These are phyloP conservation scores for Sebastes minor DNA, from an alignment of 2,797 vertebrate genomes.

Conservation along the genomic window DNA sequence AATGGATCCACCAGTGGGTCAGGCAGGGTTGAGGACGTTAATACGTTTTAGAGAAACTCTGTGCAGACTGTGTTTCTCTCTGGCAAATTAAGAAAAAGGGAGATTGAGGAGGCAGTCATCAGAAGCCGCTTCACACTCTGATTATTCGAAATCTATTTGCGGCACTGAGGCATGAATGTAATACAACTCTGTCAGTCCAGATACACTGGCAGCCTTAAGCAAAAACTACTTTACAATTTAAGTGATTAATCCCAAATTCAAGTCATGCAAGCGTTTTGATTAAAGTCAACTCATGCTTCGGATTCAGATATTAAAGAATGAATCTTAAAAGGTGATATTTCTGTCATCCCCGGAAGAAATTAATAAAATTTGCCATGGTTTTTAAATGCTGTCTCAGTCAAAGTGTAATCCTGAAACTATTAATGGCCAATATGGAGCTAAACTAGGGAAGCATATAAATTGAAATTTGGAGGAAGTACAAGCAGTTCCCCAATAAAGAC, in stretches of 20 bases:
- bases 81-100: slow-evolving; percentile 30
- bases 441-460: not conserved
- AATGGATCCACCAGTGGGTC: not conserved
- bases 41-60: not conserved
- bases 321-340: not conserved
- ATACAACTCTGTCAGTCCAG: slow-evolving; percentile 6
- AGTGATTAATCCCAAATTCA: not conserved
- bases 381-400: not conserved
- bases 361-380: not conserved
- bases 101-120: slow-evolving; percentile 51
- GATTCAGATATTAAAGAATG: not conserved
- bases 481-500: not conserved
- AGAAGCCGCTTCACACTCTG: slow-evolving; percentile 32
- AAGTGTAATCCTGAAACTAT: not conserved
- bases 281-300: not conserved
- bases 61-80: not conserved
- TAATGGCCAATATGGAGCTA: not conserved
- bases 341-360: not conserved
- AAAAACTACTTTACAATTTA: not conserved
- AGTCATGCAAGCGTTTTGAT: not conserved
- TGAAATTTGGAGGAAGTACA: not conserved
- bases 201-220: not conserved
- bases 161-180: slow-evolving; percentile 24
- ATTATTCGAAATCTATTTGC: slow-evolving; percentile 53
- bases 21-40: not conserved